A percentile compares a stretch with the other conserved stretches of the same genome.
These are phyloP conservation scores for Furnarius figulus DNA, from an alignment of 2,113 vertebrate genomes.

Conservation along the genomic window DNA sequence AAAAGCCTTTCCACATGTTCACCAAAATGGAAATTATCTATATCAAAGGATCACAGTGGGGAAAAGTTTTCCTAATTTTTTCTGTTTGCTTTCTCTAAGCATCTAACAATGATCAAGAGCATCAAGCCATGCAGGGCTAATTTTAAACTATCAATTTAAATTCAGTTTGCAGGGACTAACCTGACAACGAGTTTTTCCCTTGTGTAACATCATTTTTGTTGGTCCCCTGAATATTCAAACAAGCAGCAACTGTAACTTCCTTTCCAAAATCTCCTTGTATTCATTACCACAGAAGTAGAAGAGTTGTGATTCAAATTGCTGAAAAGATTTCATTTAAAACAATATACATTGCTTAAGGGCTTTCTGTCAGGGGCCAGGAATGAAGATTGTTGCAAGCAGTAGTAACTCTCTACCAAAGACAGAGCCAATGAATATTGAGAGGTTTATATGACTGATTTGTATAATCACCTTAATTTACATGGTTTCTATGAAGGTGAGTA, in stretches of 20 bases:
- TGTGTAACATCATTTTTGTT: not conserved
- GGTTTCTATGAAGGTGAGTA: not conserved
- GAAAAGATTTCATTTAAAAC: constrained; percentile 7
- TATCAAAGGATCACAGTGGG: not conserved
- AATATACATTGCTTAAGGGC: not conserved
- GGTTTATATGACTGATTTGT: not conserved
- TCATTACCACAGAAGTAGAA: constrained; percentile 19
- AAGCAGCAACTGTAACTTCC: not conserved
- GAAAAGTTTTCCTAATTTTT: not conserved
- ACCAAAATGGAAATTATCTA: not conserved
- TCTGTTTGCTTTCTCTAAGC: not conserved
- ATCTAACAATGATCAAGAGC: not conserved
- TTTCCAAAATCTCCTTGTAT: not conserved
- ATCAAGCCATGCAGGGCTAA: not conserved
- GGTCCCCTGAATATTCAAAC: not conserved
- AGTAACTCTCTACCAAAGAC: not conserved
- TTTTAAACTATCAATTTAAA: not conserved
- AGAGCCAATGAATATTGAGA: not conserved
- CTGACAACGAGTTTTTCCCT: not conserved
- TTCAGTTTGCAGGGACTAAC: not conserved
- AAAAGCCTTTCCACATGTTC: not conserved
- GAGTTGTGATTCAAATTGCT: not conserved
- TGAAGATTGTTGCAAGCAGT: not conserved
- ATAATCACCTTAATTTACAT: not conserved
- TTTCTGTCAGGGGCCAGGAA: not conserved